phyloP scores from a whole-genome alignment of 64 coral and sea anemone genomes.

The Anthopleura sola region DNA sequence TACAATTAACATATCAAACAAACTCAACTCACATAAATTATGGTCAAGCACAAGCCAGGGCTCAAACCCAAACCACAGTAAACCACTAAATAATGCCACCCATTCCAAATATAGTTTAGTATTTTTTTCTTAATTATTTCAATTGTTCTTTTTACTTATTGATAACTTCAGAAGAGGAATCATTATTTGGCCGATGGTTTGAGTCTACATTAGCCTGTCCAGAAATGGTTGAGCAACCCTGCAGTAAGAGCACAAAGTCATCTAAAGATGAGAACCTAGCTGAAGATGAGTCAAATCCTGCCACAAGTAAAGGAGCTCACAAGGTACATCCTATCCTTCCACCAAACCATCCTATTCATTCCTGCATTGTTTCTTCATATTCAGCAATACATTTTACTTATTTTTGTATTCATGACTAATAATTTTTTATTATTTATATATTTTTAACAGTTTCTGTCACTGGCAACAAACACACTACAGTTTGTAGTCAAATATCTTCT shows the following conservation, averaged over 20 bases:
- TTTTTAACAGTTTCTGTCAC: constrained; percentile 62
- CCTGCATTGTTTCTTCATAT: too few relatives aligned
- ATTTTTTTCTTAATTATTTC: too few relatives aligned
- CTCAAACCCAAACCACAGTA: too few relatives aligned
- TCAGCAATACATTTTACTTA: too few relatives aligned
- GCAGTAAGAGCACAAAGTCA: neutral
- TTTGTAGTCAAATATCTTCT: constrained; percentile 79
- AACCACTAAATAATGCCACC: too few relatives aligned
- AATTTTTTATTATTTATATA: neutral
- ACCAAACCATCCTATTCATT: neutral
- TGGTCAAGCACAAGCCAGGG: too few relatives aligned
- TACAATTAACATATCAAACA: too few relatives aligned
- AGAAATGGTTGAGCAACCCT: neutral
- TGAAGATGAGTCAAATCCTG: neutral
- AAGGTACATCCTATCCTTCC: neutral
- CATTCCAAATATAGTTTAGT: too few relatives aligned
- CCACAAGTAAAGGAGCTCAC: neutral
- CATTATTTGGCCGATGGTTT: constrained; percentile 74
- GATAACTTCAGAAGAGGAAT: constrained; percentile 58
- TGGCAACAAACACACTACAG: constrained; percentile 77
- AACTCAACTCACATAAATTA: too few relatives aligned
- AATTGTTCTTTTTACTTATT: neutral
- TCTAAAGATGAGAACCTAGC: neutral
- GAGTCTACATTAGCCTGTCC: constrained; percentile 54
- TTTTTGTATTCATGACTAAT: neutral